Conservation (phyloP, 2,888 invertebrate genomes). For the Meandrusa payeni region DNA sequence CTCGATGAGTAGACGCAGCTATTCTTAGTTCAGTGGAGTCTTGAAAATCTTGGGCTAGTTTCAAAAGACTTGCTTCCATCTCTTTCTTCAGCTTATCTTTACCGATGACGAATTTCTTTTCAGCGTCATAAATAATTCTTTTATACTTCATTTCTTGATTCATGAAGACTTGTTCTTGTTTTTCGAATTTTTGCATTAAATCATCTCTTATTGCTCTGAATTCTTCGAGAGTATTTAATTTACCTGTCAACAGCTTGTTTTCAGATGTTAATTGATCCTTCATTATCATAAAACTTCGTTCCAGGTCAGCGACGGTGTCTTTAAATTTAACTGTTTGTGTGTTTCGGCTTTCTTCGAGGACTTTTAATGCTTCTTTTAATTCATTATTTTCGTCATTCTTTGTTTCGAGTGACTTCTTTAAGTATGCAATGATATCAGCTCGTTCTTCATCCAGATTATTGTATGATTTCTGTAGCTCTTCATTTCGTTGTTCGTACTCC, state of each 20-base stretch:
- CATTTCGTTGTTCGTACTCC: constrained; percentile 87
- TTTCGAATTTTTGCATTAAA: constrained; percentile 90
- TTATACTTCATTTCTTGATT: constrained; percentile 90
- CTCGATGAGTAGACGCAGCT: constrained; percentile 92
- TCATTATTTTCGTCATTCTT: constrained; percentile 84
- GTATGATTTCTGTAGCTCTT: constrained; percentile 82
- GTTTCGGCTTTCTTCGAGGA: constrained; percentile 85
- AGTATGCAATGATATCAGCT: constrained; percentile 90
- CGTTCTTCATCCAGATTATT: constrained; percentile 89
- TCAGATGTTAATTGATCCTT: constrained; percentile 93
- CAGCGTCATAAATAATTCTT: constrained; percentile 88
- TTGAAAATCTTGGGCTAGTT: constrained; percentile 91
- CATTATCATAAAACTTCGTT: constrained; percentile 87
- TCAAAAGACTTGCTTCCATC: constrained; percentile 89
- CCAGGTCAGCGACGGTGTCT: constrained; percentile 84
- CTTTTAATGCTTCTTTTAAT: constrained; percentile 86
- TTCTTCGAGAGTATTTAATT: constrained; percentile 93
- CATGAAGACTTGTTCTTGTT: constrained; percentile 87
- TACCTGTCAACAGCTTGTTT: constrained; percentile 92
- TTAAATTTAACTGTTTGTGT: constrained; percentile 84
- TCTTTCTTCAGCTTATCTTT: constrained; percentile 93
- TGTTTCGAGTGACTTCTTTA: constrained; percentile 87
- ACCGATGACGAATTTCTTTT: constrained; percentile 87
- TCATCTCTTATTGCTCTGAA: constrained; percentile 93
- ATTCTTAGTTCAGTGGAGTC: constrained; percentile 92